These are phyloP conservation scores for Hyperopisus bebe DNA, from an alignment of 2,113 vertebrate species.

Conservation along the genomic window DNA sequence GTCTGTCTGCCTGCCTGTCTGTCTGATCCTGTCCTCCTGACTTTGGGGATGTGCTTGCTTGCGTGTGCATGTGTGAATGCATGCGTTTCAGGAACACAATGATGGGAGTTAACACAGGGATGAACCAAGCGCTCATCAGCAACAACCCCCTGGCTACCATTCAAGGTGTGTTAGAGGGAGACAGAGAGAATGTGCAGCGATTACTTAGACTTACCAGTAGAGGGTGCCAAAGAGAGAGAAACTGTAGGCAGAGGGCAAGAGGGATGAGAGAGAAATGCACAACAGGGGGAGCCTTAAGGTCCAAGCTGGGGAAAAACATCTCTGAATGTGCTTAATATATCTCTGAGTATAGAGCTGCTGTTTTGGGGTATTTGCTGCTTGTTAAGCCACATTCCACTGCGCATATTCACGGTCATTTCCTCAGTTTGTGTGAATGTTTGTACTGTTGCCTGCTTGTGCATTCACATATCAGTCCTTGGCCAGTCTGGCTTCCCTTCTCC, in stretches of 20 bases:
- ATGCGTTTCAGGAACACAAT: constrained; percentile 80
- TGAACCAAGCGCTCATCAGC: constrained; percentile 82
- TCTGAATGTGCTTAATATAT: neutral
- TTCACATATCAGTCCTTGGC: neutral
- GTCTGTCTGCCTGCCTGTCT: constrained; percentile 26
- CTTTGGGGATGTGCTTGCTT: constrained; percentile 12
- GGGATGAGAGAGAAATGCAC: neutral
- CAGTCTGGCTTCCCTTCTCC: neutral
- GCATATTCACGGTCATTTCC: neutral
- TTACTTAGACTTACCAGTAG: neutral
- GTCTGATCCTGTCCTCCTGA: neutral
- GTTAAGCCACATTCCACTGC: neutral
- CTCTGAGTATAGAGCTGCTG: neutral
- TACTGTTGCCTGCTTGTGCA: constrained; percentile 18
- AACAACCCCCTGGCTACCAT: constrained; percentile 87
- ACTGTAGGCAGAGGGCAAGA: neutral
- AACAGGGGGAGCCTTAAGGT: neutral
- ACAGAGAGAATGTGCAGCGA: constrained; percentile 16
- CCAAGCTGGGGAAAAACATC: neutral
- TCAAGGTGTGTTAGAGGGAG: constrained; percentile 73
- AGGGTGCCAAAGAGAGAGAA: neutral
- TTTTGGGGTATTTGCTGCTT: neutral
- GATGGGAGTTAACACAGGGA: constrained; percentile 86
- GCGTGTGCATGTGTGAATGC: constrained; percentile 29
- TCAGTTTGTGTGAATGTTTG: constrained; percentile 30